A percentile compares a stretch with the other conserved stretches of the same genome.
Evolutionary conservation across 2,113 vertebrate species (phyloP).

Genomic region (Phyllopteryx taeniolatus): DNA sequence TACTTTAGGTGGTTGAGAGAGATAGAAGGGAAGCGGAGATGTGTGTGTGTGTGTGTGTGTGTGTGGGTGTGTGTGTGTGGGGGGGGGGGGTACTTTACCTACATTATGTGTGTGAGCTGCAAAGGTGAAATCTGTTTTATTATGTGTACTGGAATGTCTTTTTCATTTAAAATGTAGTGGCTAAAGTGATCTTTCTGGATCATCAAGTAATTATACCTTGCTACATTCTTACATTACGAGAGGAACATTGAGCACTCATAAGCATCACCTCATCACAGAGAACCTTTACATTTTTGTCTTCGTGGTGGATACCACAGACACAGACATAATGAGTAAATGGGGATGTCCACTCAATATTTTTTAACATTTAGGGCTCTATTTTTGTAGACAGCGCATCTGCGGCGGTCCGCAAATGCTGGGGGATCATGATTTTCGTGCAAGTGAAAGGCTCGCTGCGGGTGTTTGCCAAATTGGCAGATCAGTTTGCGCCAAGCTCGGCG

Average conservation of each 20-base stretch:
- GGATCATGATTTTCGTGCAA: no score
- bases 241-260: not conserved
- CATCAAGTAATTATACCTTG: not conserved
- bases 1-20: constrained; percentile 28
- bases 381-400: no score
- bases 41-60: not conserved
- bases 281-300: not conserved
- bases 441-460: no score
- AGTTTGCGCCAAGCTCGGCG: no score
- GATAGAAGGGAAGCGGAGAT: not conserved
- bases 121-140: not conserved
- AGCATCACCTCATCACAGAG: not conserved
- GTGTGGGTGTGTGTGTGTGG: not conserved
- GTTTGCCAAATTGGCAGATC: no score
- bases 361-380: not conserved
- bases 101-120: not conserved
- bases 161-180: not conserved
- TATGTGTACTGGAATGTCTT: not conserved
- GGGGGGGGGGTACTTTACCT: not conserved
- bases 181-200: not conserved
- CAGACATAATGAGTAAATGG: not conserved
- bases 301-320: not conserved
- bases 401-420: no score
- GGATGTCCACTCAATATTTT: not conserved
- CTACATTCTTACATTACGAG: not conserved